Conservation (phyloP, 2,888 invertebrate genomes). For the Lasioglossum malachurum region DNA sequence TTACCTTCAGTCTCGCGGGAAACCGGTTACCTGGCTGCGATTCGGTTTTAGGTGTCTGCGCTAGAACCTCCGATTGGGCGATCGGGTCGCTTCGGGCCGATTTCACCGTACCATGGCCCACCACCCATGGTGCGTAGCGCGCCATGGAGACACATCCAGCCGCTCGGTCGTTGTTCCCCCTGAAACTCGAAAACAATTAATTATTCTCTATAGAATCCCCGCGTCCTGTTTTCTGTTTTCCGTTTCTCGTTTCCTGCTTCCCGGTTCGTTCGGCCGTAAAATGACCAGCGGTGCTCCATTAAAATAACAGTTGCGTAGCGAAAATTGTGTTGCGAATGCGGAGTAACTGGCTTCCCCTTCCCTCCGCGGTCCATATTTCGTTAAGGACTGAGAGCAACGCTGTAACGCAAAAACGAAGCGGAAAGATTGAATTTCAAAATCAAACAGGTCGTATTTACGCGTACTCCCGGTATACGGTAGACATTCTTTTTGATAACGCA, state of each 20-base stretch:
- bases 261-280: neutral
- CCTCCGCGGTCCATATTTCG: neutral
- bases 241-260: neutral
- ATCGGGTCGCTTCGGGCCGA: neutral
- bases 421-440: slow-evolving; percentile 8
- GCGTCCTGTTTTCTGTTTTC: neutral
- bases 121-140: too few species aligned
- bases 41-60: neutral
- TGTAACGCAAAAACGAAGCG: neutral
- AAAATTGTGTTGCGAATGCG: neutral
- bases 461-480: too few species aligned
- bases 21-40: neutral
- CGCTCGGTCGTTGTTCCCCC: neutral
- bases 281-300: neutral
- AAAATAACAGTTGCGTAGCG: neutral
- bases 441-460: neutral
- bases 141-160: neutral
- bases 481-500: neutral
- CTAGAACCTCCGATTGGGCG: neutral
- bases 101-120: too few species aligned
- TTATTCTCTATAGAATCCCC: neutral
- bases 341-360: neutral
- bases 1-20: neutral
- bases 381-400: neutral
- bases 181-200: neutral